Conservation (phyloP, 2,797 vertebrate genomes). For the Acipenser oxyrinchus region DNA sequence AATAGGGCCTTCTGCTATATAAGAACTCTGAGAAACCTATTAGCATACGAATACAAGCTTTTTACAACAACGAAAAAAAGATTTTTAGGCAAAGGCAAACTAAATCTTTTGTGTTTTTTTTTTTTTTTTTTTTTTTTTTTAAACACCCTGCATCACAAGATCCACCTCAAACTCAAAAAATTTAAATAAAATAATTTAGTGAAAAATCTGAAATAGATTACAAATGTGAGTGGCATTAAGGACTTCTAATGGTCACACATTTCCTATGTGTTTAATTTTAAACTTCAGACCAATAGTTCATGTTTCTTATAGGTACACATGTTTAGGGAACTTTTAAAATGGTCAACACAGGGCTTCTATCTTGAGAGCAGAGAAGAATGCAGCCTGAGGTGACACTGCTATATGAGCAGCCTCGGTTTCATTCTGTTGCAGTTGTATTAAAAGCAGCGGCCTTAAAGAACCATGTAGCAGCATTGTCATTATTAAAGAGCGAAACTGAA, state of each 20-base stretch:
- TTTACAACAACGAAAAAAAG: slow-evolving; percentile 11
- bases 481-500: too few species aligned
- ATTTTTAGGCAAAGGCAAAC: slow-evolving; percentile 9
- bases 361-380: too few species aligned
- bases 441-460: too few species aligned
- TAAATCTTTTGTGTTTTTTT: not conserved
- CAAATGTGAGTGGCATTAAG: not conserved
- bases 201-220: not conserved
- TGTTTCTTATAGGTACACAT: too few species aligned
- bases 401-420: too few species aligned
- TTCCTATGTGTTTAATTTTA: too few species aligned
- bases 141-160: not conserved
- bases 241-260: not conserved
- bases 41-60: slow-evolving; percentile 56
- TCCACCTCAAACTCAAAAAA: not conserved
- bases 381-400: too few species aligned
- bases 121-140: not conserved
- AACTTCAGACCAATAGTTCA: too few species aligned
- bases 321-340: not conserved
- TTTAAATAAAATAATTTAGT: not conserved
- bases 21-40: slow-evolving; percentile 29
- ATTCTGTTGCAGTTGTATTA: too few species aligned
- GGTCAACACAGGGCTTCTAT: too few species aligned
- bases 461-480: too few species aligned
- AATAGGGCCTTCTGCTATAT: slow-evolving; percentile 26